A percentile compares a stretch with the other conserved stretches of the same genome.
These are phyloP conservation scores for Cochlearius cochlearius DNA, from an alignment of 2,113 vertebrate genomes.

Conservation along the genomic window DNA sequence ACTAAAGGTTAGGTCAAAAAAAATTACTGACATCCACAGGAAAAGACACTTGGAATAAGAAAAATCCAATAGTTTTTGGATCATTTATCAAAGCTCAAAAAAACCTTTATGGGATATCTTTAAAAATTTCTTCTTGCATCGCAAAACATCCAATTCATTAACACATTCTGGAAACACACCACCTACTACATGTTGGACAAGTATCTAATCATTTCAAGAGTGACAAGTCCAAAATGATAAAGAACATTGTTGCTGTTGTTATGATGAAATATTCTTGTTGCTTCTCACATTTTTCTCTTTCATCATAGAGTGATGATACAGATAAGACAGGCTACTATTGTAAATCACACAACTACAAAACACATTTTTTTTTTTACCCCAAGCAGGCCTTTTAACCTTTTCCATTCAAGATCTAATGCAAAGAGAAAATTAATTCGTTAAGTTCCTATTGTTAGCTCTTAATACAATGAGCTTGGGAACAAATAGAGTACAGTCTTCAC, in stretches of 20 bases:
- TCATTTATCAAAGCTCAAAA: background rate
- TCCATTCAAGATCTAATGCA: background rate
- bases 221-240: background rate
- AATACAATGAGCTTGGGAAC: background rate
- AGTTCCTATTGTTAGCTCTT: background rate
- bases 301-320: background rate
- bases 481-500: background rate
- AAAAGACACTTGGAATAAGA: background rate
- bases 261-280: background rate
- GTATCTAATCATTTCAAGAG: background rate
- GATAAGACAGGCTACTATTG: background rate
- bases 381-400: background rate
- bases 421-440: background rate
- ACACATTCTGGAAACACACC: background rate
- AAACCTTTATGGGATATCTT: background rate
- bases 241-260: background rate
- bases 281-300: conserved; percentile 33
- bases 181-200: background rate
- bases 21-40: background rate
- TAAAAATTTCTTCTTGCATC: background rate
- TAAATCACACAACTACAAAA: conserved; percentile 5
- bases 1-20: background rate
- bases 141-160: background rate
- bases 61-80: background rate
- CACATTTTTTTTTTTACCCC: too few relatives aligned